Evolutionary conservation across 2,888 invertebrate species (phyloP).

Genomic region (Leucophenga maculata): DNA sequence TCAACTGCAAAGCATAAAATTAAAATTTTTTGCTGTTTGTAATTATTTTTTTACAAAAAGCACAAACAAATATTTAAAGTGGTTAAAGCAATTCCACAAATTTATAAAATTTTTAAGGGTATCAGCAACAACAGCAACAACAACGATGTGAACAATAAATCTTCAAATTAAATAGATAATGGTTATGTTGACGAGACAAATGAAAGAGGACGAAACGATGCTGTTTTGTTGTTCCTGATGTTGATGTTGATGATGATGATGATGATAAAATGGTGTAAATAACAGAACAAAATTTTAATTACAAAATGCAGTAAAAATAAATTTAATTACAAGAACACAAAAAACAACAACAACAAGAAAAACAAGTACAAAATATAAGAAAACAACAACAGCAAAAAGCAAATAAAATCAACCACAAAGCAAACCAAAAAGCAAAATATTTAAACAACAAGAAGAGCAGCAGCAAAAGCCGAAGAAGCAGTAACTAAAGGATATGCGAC

Average conservation of each 20-base stretch:
- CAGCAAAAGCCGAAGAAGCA: conserved; percentile 29
- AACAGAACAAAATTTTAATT: conserved; percentile 40
- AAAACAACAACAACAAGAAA: conserved; percentile 29
- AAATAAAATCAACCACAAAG: conserved; percentile 37
- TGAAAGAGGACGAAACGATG: conserved; percentile 8
- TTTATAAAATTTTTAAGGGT: conserved; percentile 1
- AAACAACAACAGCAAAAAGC: conserved; percentile 39
- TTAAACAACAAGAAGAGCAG: conserved; percentile 22
- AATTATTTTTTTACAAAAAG: neutral
- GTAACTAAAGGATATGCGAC: neutral
- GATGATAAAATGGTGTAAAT: conserved; percentile 18
- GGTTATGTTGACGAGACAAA: conserved; percentile 37
- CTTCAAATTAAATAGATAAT: neutral
- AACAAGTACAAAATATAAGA: neutral
- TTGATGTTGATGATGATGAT: conserved; percentile 7
- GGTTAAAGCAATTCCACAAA: neutral
- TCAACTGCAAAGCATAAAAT: too few relatives aligned
- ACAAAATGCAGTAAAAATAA: conserved; percentile 28
- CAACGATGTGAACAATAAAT: neutral
- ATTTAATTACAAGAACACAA: conserved; percentile 22
- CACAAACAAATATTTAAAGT: neutral
- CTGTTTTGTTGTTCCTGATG: neutral
- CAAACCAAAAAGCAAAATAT: conserved; percentile 34
- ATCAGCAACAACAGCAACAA: neutral
- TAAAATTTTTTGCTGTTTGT: neutral